Percentiles rank a stretch among this genome's conserved stretches.
phyloP scores from a whole-genome alignment of 2,113 vertebrate genomes.

The Otis tarda region DNA sequence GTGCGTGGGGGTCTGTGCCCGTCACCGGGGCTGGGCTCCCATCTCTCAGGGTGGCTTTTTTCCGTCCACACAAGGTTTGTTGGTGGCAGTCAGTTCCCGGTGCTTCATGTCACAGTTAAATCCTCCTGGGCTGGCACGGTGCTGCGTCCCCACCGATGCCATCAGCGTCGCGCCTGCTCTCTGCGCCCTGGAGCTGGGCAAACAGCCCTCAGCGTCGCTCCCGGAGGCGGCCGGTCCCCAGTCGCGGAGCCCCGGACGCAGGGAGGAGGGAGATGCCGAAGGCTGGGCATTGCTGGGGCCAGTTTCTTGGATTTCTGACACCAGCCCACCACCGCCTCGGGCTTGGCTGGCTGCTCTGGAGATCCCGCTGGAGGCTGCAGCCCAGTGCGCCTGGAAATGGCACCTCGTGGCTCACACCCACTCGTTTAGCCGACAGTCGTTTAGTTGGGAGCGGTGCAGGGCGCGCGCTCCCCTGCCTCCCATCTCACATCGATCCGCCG shows the following conservation, averaged over 20 bases:
- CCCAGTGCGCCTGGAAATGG: background rate
- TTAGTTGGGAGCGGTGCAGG: background rate
- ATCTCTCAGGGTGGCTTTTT: background rate
- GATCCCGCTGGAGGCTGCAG: background rate
- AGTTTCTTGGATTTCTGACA: background rate
- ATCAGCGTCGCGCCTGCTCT: fast-evolving
- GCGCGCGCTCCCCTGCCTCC: fast-evolving
- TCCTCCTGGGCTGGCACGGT: background rate
- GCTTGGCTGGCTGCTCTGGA: background rate
- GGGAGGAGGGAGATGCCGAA: background rate
- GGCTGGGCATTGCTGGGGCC: background rate
- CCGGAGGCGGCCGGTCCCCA: background rate
- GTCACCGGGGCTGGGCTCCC: fast-evolving
- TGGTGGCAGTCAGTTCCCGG: background rate
- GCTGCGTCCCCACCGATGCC: background rate
- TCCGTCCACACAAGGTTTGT: background rate
- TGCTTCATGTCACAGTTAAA: background rate
- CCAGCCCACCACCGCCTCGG: fast-evolving
- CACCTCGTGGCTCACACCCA: fast-evolving
- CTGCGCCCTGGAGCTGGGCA: background rate
- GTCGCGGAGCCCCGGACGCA: background rate
- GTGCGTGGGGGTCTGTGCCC: background rate
- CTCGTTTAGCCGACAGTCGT: fast-evolving
- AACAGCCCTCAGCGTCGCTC: background rate
- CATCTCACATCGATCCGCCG: background rate